Evolutionary conservation across 1,140 invertebrate genomes (phyloP), one percentile per base, ranked within the genome.

Genomic region (Pteromalus puparum): DNA sequence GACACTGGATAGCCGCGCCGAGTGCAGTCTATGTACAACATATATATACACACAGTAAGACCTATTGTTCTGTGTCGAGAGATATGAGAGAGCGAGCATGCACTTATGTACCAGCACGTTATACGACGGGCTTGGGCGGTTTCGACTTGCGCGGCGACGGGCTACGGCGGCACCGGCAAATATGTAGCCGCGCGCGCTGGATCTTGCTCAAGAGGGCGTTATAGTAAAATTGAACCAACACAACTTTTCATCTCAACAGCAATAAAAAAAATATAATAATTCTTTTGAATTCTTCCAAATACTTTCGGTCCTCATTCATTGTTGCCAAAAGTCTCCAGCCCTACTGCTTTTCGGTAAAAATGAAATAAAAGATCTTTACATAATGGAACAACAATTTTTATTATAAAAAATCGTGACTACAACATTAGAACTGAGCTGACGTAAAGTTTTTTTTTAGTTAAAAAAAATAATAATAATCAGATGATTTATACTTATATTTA

Each of bases 341-440:
- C 30, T 42, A 42, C 38, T 42, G 38, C 38, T 42, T 10, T 42
- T 42, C 9, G 38, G 38, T 42, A 42, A 9, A 42, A 42, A 61
- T 70, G 68, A 18, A 70, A 15, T 70, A 18, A 70, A 30, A 4
- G 9, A 30, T 15, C 28, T 70, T 70, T 70, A 28, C 3, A 15
- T 70, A 70, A 30, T 70, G 28, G 28, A 70, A 28, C 68, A 70
- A 70, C 68, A 28, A 70, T 70, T 61, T 70, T 61, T 70, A 70
- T 70, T 70, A 70, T 70, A 70, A 70, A 70, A 68, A 70, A 70
- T 70, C 68, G 24, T 26, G 28, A 30, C 26, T 70, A 70, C 68
- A 70, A 74, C 38, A 74, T 38, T 42, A 61, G 53, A n/a, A 18
- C 15, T 61, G 7, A 61, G 21, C 53, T 18, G 18, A n/a, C n/a